phyloP scores from a whole-genome alignment of 1,140 invertebrate genomes.

The Drosophila pseudoobscura region DNA sequence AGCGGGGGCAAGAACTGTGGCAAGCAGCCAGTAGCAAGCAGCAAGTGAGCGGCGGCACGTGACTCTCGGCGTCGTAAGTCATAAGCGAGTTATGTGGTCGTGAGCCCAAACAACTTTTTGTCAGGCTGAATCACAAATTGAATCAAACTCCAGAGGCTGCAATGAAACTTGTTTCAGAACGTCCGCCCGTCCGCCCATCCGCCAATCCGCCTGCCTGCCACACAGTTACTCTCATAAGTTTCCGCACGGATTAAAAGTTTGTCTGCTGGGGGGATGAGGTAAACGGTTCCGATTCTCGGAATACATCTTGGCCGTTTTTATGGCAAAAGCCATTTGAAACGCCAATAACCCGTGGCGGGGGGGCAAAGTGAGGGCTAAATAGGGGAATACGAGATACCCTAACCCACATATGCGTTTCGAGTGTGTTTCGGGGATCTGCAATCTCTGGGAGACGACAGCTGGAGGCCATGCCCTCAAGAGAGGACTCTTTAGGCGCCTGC shows the following conservation, averaged over 20 bases:
- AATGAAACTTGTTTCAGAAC: slow-evolving; percentile 59
- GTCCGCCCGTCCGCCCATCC: too few species aligned
- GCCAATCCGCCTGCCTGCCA: too few species aligned
- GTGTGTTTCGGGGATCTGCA: too few species aligned
- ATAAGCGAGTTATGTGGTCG: slow-evolving; percentile 68
- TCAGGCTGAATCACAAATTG: slow-evolving; percentile 62
- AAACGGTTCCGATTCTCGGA: slow-evolving; percentile 33
- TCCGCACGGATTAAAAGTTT: slow-evolving; percentile 55
- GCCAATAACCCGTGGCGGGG: too few species aligned
- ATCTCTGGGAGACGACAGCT: too few species aligned
- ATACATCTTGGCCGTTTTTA: neutral
- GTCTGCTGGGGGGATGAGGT: slow-evolving; percentile 11
- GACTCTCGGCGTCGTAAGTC: slow-evolving; percentile 52
- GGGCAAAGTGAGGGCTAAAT: too few species aligned
- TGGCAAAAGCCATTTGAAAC: slow-evolving; percentile 15
- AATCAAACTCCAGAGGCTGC: slow-evolving; percentile 69
- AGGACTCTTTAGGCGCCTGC: too few species aligned
- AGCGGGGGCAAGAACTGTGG: neutral
- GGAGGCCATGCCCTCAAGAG: too few species aligned
- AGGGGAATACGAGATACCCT: too few species aligned
- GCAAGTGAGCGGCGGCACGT: slow-evolving; percentile 55
- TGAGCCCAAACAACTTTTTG: slow-evolving; percentile 61
- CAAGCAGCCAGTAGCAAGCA: slow-evolving; percentile 4
- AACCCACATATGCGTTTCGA: too few species aligned
- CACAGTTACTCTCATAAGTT: slow-evolving; percentile 58